A percentile compares a stretch with the other conserved stretches of the same genome.
Conservation (phyloP, 2,797 vertebrate species). For the Borostomias antarcticus region DNA sequence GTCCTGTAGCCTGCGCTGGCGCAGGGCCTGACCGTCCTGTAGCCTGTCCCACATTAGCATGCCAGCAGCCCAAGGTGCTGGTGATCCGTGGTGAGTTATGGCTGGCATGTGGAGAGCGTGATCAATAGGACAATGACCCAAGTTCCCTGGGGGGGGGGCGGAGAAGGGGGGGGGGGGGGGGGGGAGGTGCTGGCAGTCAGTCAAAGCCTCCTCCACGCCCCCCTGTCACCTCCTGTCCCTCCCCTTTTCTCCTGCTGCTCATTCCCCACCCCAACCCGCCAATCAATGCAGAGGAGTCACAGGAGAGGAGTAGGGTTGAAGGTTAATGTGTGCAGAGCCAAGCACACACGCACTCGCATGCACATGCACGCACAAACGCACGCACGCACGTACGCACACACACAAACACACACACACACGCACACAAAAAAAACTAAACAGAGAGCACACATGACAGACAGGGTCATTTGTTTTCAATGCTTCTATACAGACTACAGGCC, state of each 20-base stretch:
- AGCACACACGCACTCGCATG: not conserved
- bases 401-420: not conserved
- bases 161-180: too few species aligned
- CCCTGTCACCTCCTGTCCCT: not conserved
- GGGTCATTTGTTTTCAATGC: not conserved
- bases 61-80: too few species aligned
- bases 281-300: slow-evolving; percentile 69
- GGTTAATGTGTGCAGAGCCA: slow-evolving; percentile 64
- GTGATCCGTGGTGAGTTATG: too few species aligned
- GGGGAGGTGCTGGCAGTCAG: slow-evolving; percentile 30
- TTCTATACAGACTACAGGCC: too few species aligned
- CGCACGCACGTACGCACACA: not conserved
- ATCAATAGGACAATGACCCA: too few species aligned
- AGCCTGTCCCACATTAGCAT: too few species aligned
- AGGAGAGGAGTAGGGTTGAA: slow-evolving; percentile 56
- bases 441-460: not conserved
- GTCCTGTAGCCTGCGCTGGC: too few species aligned
- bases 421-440: not conserved
- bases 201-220: not conserved
- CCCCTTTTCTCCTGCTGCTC: slow-evolving; percentile 4
- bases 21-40: too few species aligned
- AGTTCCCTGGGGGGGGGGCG: too few species aligned
- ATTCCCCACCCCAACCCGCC: slow-evolving; percentile 18
- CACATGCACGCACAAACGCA: not conserved
- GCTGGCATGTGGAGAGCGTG: too few species aligned